Percentiles rank a stretch among this genome's conserved stretches.
Evolutionary conservation across 1,140 invertebrate genomes (phyloP).

Genomic region (Prorops nasuta): DNA sequence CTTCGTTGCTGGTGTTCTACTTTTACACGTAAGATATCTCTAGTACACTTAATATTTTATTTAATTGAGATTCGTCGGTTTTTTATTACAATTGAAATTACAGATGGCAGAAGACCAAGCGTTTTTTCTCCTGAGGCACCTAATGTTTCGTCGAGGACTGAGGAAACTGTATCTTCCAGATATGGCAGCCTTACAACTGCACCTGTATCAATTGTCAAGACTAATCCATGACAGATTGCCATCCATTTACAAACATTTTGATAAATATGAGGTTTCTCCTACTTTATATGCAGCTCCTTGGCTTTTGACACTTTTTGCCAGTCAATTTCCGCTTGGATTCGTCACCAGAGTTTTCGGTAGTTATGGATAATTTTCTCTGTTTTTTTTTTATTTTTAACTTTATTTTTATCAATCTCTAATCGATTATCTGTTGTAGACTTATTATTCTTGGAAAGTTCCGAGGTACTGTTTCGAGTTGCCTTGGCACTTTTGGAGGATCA

Average conservation of each 20-base stretch:
- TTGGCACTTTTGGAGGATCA: constrained; percentile 81
- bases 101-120: constrained; percentile 89
- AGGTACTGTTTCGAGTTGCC: constrained; percentile 88
- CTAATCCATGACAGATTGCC: constrained; percentile 85
- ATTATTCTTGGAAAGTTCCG: constrained; percentile 83
- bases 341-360: constrained; percentile 88
- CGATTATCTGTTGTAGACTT: constrained; percentile 67
- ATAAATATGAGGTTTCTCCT: constrained; percentile 85
- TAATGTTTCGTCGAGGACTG: constrained; percentile 87
- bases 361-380: constrained; percentile 4
- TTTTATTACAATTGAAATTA: no score
- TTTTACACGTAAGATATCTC: constrained; percentile 82
- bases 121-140: constrained; percentile 81
- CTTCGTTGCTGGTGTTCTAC: constrained; percentile 89
- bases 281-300: constrained; percentile 94
- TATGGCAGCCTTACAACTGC: constrained; percentile 88
- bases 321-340: constrained; percentile 94
- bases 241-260: constrained; percentile 85
- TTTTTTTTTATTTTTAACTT: constrained; percentile 9
- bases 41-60: no score
- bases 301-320: constrained; percentile 94
- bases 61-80: constrained; percentile 3
- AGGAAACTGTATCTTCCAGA: constrained; percentile 88
- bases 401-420: constrained; percentile 1
- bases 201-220: constrained; percentile 92